Percentiles rank a stretch among this genome's conserved stretches.
phyloP scores from a whole-genome alignment of 2,113 vertebrate genomes.

The Natator depressus region DNA sequence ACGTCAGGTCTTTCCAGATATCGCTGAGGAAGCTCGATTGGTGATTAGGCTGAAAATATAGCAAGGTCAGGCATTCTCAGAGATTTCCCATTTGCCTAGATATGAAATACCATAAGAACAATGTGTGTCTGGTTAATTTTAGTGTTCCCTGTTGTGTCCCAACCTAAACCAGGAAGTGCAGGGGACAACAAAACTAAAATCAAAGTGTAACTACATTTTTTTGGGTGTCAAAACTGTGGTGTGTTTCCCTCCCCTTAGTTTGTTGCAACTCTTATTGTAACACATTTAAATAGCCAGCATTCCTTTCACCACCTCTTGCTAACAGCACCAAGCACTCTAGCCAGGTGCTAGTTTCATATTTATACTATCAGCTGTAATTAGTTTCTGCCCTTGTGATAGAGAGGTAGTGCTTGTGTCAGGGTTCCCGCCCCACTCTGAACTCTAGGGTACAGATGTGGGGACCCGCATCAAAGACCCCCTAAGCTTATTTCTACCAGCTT shows the following conservation, averaged over 20 bases:
- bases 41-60: background rate
- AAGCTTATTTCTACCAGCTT: too few relatives aligned
- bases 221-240: background rate
- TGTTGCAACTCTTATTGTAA: background rate
- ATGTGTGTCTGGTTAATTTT: background rate
- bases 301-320: background rate
- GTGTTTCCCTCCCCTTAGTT: background rate
- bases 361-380: background rate
- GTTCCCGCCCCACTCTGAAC: too few relatives aligned
- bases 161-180: background rate
- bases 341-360: background rate
- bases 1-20: background rate
- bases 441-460: too few relatives aligned
- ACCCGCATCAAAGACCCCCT: too few relatives aligned
- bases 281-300: background rate
- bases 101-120: background rate
- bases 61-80: background rate
- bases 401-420: background rate
- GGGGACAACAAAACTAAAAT: background rate
- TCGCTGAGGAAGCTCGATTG: background rate
- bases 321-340: background rate
- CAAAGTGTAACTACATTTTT: fast-evolving
- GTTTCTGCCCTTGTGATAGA: background rate
- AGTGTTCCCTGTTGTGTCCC: background rate
- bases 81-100: background rate